Conservation (phyloP, 1,140 invertebrate species). For the Cydia splendana region DNA sequence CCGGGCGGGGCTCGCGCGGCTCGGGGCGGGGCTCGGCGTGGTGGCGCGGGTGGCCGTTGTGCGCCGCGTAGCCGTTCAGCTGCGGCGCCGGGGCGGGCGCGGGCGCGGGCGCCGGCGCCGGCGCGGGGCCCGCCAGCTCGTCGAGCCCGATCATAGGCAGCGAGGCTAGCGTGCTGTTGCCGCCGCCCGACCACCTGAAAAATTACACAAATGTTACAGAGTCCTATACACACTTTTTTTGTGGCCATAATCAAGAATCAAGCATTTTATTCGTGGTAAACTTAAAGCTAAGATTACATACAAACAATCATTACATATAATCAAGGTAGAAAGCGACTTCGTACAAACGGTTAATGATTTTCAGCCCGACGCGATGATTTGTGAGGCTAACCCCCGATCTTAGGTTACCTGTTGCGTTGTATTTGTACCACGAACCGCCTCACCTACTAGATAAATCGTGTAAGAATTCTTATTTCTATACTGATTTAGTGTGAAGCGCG, state of each 20-base stretch:
- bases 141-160: slow-evolving; percentile 88
- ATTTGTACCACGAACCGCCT: too few species aligned
- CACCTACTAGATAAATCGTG: too few species aligned
- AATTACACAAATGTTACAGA: slow-evolving; percentile 9
- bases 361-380: neutral
- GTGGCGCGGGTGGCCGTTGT: slow-evolving; percentile 3
- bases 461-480: too few species aligned
- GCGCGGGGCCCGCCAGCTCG: slow-evolving; percentile 65
- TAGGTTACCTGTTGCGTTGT: too few species aligned
- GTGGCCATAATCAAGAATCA: too few species aligned
- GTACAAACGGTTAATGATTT: neutral
- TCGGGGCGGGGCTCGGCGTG: neutral
- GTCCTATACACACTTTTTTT: too few species aligned
- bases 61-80: slow-evolving; percentile 36
- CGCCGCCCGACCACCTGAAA: slow-evolving; percentile 81
- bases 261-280: too few species aligned
- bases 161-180: slow-evolving; percentile 84
- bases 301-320: too few species aligned
- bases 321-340: too few species aligned
- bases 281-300: too few species aligned
- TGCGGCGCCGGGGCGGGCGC: slow-evolving; percentile 40
- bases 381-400: too few species aligned
- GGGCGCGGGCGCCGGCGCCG: slow-evolving; percentile 34
- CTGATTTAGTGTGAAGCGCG: too few species aligned
- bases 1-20: slow-evolving; percentile 4